Base-by-base conservation (phyloP, 2,113 vertebrate species). In the Myocastor coypus region DNA sequence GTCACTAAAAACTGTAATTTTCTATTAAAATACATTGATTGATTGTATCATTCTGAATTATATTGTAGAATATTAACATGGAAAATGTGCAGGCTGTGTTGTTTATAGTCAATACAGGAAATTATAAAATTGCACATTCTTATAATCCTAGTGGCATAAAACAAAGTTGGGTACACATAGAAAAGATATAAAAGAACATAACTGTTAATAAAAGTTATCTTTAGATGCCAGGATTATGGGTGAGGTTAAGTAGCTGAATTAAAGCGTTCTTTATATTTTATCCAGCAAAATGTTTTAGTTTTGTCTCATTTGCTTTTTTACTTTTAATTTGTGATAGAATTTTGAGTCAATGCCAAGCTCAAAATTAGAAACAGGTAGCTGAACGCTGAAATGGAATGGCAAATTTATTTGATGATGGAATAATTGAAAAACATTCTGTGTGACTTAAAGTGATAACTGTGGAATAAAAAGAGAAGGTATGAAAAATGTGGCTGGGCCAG, bases 311-410 rank as follows among this genome's bases (percentile, higher is more conserved):
- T n/a, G 55, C 17, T 68, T 50, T 50, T 78, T 78, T 26, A 16
- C 28, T 50, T 85, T 83, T 57, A 80, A 61, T 77, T 68, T 42
- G 42, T 63, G 52, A 91, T 57, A 80, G 61, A 69, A 81, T 78
- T 96, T 87, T 80, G 73, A 91, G 55, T 93, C 63, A 57, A 4
- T 81, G 17, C 40, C 88, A 96, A 93, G 42, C 37, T 66, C 19
- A 52, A 89, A 80, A 66, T 19, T 83, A 42, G 46, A 59, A 28
- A 40, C 37, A 63, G 46, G 11, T 46, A 83, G 37, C 46, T 19
- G 26, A 30, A 66, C 64, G 66, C 73, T n/a, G 24, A 89, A 81
- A 87, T 6, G 24, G 37, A 89, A 77, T 77, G 73, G 66, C 30
- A 95, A 82, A 91, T 68, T 32, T 28, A 94, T 32, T 80, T 71